These are phyloP conservation scores for Heterodera schachtii DNA, from an alignment of 1,140 invertebrate genomes.

Conservation along the genomic window DNA sequence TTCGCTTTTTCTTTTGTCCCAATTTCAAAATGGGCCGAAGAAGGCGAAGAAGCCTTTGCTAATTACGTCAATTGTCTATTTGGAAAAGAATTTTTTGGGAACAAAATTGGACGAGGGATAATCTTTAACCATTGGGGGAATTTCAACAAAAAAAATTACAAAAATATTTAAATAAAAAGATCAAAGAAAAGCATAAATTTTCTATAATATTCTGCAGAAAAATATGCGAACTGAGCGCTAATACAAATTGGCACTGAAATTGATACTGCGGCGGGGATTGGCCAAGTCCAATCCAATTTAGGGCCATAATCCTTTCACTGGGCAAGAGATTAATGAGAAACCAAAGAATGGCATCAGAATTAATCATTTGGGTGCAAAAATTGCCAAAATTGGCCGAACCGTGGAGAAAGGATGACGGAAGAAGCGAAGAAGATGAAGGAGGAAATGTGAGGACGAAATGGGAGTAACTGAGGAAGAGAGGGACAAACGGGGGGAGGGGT, in stretches of 20 bases:
- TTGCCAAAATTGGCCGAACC: too few species aligned
- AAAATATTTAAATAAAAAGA: too few species aligned
- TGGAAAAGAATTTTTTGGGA: too few species aligned
- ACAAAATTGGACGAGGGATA: too few species aligned
- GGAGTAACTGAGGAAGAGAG: constrained; percentile 3
- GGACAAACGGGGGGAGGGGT: background rate
- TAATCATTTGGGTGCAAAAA: background rate
- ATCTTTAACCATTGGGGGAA: too few species aligned
- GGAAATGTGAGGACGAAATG: background rate
- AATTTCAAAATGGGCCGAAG: too few species aligned
- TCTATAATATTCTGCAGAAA: too few species aligned
- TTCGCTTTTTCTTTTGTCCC: too few species aligned
- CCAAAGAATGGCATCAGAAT: background rate
- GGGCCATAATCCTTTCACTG: background rate
- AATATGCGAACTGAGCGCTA: background rate
- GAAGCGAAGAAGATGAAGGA: background rate
- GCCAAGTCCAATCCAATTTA: constrained; percentile 3
- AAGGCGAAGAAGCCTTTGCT: too few species aligned
- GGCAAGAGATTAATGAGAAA: background rate
- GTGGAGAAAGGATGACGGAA: background rate
- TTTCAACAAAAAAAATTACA: too few species aligned
- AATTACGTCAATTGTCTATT: too few species aligned
- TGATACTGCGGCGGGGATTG: background rate
- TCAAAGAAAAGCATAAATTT: too few species aligned
- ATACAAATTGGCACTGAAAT: background rate